These are phyloP conservation scores for Noctua janthina DNA, from an alignment of 2,888 invertebrate genomes.

Conservation along the genomic window DNA sequence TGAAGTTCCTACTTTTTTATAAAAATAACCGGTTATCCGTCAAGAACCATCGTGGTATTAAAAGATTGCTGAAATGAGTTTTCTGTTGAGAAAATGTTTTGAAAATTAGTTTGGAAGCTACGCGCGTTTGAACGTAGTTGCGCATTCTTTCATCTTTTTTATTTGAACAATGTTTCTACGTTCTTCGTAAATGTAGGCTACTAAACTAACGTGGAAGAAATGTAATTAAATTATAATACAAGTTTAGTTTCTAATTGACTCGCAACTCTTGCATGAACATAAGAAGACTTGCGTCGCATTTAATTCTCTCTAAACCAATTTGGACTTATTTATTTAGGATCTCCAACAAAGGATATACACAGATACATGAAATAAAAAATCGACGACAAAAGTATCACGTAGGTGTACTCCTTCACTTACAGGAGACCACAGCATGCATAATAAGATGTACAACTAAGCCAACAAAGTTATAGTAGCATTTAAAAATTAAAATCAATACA, in stretches of 20 bases:
- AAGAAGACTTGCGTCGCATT: not conserved
- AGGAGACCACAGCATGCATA: too few relatives aligned
- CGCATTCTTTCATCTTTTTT: not conserved
- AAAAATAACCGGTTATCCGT: not conserved
- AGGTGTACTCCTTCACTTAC: too few relatives aligned
- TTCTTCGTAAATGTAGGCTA: not conserved
- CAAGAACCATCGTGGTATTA: not conserved
- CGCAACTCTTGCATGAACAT: not conserved
- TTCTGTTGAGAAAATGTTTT: not conserved
- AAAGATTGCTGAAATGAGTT: slow-evolving; percentile 5
- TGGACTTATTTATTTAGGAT: too few relatives aligned
- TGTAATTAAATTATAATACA: not conserved
- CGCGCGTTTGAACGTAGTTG: not conserved
- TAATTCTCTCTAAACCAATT: not conserved
- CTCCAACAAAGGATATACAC: too few relatives aligned
- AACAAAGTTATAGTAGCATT: too few relatives aligned
- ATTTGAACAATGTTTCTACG: not conserved
- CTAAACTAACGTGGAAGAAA: not conserved
- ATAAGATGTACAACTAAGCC: too few relatives aligned
- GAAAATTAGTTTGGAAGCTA: not conserved
- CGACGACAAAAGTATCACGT: too few relatives aligned
- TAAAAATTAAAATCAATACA: too few relatives aligned
- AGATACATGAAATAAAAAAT: too few relatives aligned
- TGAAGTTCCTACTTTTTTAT: not conserved
- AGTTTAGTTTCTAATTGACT: not conserved